Percentiles rank a stretch among this genome's conserved stretches.
Conservation (phyloP, 2,888 invertebrate genomes). For the Heliconius cydno region DNA sequence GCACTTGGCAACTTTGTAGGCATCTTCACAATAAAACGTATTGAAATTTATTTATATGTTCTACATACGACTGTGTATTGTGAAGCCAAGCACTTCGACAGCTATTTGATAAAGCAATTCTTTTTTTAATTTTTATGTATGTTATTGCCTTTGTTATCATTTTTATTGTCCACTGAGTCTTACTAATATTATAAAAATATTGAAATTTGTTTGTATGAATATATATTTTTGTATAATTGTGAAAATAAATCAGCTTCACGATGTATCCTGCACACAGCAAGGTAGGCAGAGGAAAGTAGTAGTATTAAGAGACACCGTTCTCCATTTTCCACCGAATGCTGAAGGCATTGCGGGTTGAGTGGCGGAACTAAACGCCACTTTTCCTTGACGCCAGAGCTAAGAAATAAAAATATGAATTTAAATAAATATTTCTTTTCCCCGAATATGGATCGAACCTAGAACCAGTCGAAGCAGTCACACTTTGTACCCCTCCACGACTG, state of each 20-base stretch:
- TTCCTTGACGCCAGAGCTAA: too few species aligned
- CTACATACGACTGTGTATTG: slow-evolving; percentile 18
- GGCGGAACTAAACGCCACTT: too few species aligned
- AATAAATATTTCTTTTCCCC: too few species aligned
- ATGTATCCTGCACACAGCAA: too few species aligned
- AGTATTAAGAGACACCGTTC: too few species aligned
- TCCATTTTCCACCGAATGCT: too few species aligned
- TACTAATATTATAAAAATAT: slow-evolving; percentile 9
- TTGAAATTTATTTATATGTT: slow-evolving; percentile 17
- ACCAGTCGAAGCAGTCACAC: too few species aligned
- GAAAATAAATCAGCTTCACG: not conserved
- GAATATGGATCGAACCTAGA: too few species aligned
- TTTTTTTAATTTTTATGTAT: slow-evolving; percentile 2
- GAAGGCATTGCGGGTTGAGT: too few species aligned
- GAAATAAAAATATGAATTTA: too few species aligned
- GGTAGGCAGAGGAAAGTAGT: too few species aligned
- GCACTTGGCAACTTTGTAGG: not conserved
- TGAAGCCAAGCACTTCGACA: slow-evolving; percentile 11
- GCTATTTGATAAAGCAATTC: slow-evolving; percentile 15
- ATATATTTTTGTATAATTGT: not conserved
- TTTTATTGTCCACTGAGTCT: not conserved
- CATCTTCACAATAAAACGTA: not conserved
- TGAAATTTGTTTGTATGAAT: not conserved
- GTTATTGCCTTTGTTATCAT: slow-evolving; percentile 2
- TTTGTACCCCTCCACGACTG: not conserved